A percentile compares a stretch with the other conserved stretches of the same genome.
Evolutionary conservation across 2,113 vertebrate species (phyloP).

Genomic region (Tyto alba): DNA sequence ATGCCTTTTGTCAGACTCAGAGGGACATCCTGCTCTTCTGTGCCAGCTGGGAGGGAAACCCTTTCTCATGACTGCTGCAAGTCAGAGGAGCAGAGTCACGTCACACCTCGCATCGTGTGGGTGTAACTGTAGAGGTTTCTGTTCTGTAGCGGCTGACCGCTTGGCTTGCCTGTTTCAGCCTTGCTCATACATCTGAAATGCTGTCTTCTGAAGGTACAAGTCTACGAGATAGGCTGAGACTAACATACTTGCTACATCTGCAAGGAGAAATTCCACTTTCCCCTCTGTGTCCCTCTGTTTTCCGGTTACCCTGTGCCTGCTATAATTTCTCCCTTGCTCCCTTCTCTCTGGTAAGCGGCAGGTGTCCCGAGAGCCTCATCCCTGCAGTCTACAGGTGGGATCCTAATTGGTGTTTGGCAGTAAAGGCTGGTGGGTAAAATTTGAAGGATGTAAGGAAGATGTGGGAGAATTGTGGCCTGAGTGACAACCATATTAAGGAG

Average conservation of each 20-base stretch:
- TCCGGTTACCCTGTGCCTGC: background rate
- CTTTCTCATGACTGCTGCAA: background rate
- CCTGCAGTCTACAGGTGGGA: background rate
- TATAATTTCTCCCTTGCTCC: fast-evolving
- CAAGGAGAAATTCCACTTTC: background rate
- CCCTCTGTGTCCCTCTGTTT: background rate
- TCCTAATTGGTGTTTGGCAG: background rate
- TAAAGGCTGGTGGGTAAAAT: background rate
- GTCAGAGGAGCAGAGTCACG: fast-evolving
- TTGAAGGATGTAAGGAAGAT: background rate
- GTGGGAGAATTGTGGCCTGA: background rate
- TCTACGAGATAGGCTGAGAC: background rate
- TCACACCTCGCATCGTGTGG: fast-evolving
- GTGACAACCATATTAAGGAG: background rate
- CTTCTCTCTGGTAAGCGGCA: background rate
- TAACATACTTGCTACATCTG: background rate
- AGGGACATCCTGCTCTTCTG: background rate
- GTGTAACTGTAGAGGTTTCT: background rate
- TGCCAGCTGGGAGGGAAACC: background rate
- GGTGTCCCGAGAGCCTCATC: background rate
- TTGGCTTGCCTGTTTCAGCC: background rate
- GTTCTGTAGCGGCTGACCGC: background rate
- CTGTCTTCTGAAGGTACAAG: background rate
- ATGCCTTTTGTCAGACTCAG: background rate
- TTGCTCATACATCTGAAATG: fast-evolving